These are phyloP conservation scores for Erinaceus europaeus DNA, from an alignment of 2,113 vertebrate species.

Conservation along the genomic window DNA sequence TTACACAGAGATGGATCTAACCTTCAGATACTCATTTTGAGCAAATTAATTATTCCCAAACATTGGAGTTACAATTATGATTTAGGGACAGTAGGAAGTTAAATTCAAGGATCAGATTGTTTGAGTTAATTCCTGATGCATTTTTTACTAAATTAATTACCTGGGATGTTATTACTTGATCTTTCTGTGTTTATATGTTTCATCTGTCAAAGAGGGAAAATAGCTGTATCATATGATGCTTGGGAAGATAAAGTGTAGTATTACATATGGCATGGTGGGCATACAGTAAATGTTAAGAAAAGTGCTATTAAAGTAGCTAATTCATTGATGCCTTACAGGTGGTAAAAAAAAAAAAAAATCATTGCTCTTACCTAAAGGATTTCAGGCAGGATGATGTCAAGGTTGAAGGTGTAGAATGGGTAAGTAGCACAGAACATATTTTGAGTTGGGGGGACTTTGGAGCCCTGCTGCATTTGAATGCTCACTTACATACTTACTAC, in stretches of 20 bases:
- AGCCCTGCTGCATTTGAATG: too few species aligned
- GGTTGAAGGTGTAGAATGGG: background rate
- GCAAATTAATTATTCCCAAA: background rate
- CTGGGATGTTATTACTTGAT: too few species aligned
- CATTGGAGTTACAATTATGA: background rate
- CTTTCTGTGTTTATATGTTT: background rate
- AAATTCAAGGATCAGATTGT: background rate
- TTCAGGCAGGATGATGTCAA: background rate
- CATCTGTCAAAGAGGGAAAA: background rate
- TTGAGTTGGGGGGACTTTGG: background rate
- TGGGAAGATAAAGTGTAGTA: background rate
- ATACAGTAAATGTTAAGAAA: background rate
- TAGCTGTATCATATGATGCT: rapidly evolving
- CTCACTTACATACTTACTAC: background rate
- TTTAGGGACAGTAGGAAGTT: background rate
- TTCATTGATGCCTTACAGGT: background rate
- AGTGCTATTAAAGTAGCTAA: rapidly evolving
- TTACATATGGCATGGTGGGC: background rate
- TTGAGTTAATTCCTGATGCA: background rate
- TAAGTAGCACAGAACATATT: rapidly evolving
- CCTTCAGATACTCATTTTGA: background rate
- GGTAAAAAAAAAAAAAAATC: background rate
- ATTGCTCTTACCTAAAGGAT: too few species aligned
- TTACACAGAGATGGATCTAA: background rate
- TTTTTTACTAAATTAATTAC: background rate